Base-by-base conservation (phyloP, 2,113 vertebrate genomes). In the Salvelinus alpinus region DNA sequence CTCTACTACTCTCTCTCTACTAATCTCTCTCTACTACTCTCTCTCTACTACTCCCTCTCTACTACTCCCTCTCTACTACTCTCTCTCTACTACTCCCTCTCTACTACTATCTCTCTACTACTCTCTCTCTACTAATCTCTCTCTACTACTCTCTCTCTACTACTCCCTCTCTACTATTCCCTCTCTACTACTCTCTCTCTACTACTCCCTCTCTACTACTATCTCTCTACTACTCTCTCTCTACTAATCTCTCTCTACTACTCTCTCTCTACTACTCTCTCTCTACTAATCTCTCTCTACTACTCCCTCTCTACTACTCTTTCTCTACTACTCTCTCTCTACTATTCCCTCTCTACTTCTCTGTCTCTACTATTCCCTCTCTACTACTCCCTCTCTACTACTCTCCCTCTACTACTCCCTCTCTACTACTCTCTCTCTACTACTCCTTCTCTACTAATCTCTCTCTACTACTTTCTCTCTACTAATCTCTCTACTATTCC, bases 61-160 rank as follows among this genome's bases (percentile, higher is more conserved):
- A 12, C 25, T 29, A 5, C 64, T 29, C 25, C 0, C 14, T 25
- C 64, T 57, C 27, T 75, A 27, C 62, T 70, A 6, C 6, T 22
- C 64, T 76, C 82, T 25, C 77, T 81, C 83, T 90, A 87, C 89
- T 90, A 86, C 85, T 78, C 51, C 70, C 82, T 31, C 84, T 82
- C 72, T 80, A 64, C 72, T 84, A 85, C 74, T 83, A 75, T 71
- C 24, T 76, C 77, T 77, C 75, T 68, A 7, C 13, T 14, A 3
- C 48, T 24, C 60, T 9, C 3, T 16, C 31, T 76, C 77, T 76
- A 72, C 60, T 7, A 8, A 1, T 12, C 2, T 20, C 20, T 67
- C 31, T 31, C 31, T 34, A 34, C 31, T 6, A 7, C 31, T 5
- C 31, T 1, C 14, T 16, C 48, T 64, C 60, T 68, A 4, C 11